phyloP scores from a whole-genome alignment of 2,888 invertebrate genomes.

The Gastracanthus pulcherrimus region DNA sequence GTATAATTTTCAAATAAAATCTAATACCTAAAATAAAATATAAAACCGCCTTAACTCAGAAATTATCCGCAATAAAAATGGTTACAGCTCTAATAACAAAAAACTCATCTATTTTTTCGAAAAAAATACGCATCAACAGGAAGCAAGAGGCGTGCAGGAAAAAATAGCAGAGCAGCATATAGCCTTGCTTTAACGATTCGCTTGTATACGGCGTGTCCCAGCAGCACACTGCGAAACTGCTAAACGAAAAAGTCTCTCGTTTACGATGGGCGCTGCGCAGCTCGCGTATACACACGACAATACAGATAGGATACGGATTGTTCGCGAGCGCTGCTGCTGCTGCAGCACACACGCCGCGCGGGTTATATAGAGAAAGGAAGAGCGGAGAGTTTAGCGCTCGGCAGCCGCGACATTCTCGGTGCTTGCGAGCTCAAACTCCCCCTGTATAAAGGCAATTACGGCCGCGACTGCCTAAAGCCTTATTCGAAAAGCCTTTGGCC shows the following conservation, averaged over 20 bases:
- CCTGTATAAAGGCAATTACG: slow-evolving; percentile 10
- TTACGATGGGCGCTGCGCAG: background rate
- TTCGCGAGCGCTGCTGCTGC: background rate
- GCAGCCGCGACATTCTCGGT: background rate
- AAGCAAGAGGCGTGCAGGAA: too few species aligned
- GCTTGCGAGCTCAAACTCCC: slow-evolving; percentile 2
- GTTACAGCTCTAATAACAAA: too few species aligned
- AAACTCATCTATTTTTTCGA: too few species aligned
- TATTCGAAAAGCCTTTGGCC: background rate
- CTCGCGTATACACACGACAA: background rate
- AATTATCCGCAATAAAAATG: too few species aligned
- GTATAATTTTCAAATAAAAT: too few species aligned
- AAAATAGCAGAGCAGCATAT: background rate
- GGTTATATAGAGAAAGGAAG: background rate
- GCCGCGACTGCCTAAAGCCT: background rate
- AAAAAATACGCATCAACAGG: too few species aligned
- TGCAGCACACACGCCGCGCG: background rate
- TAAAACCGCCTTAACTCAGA: too few species aligned
- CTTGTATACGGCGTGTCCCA: background rate
- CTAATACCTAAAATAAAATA: too few species aligned
- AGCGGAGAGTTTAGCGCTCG: background rate
- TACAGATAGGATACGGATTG: background rate
- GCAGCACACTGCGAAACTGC: background rate
- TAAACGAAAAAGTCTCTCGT: slow-evolving; percentile 7
- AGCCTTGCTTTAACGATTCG: background rate